Base-by-base conservation (phyloP, 2,797 vertebrate genomes). In the Peromyscus melanophrys region DNA sequence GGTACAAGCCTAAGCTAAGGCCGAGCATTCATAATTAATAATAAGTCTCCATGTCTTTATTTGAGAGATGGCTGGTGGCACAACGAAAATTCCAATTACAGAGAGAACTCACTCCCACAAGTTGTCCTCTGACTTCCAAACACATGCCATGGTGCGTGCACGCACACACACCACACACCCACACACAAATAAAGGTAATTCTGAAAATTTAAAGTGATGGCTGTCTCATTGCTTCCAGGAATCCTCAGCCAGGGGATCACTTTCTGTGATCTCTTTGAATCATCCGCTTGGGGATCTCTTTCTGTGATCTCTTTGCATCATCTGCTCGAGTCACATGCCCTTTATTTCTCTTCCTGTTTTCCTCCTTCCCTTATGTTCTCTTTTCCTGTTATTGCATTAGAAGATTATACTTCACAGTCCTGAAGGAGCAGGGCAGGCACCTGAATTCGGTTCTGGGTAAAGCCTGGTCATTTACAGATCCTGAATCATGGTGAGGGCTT, bases 371-470 rank as follows among this genome's bases (percentile, higher is more conserved):
- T 34, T 52, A 61, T 46, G n/a, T 89, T 87, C 76, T 89, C 82
- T 89, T 94, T 94, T 77, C 6, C 29, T 75, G 55, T 95, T 87
- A 57, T 89, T 89, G 63, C 80, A 78, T 84, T 81, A 93, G 61
- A 92, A 92, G 88, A 34, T 76, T 46, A 9, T 63, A 49, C 71
- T 59, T 97, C 13, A 84, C 25, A 87, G 75, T 88, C 87, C 89
- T 1, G 46, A 96, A 78, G 21, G 4, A 85, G 65, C 81, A 49
- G 49, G 59, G 40, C 92, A 95, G 43, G 55, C 25, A 49, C 40
- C 37, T 43, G 3, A 43, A 12, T 71, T 90, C 77, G 89, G 37
- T 83, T 94, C 49, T 43, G 89, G 37, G 34, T 57, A 43, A 34
- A 92, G 52, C 84, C 92, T 21, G 78, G 10, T 88, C 87, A 34